Evolutionary conservation across 2,797 vertebrate genomes (phyloP), one percentile per base, ranked within the genome.

Genomic region (Artibeus jamaicensis): DNA sequence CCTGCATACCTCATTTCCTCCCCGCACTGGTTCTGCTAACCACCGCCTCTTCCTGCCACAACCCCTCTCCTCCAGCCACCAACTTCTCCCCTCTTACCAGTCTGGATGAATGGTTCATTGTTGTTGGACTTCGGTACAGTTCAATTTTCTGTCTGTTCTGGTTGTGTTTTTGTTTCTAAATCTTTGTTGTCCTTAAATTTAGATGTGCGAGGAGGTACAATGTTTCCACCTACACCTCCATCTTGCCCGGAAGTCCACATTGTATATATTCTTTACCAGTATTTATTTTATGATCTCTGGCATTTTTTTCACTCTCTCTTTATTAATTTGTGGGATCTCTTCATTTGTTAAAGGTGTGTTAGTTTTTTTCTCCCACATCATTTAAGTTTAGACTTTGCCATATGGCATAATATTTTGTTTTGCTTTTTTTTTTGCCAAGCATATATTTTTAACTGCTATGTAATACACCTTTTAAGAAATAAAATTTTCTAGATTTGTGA

Each of bases 301-400:
- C 53, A 85, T 74, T 76, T 84, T 62, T 55, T 55, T 24, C 53
- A 55, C 53, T 22, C 9, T 55, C 55, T 24, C 84, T 71, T 94
- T 82, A 86, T 57, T 70, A 85, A 71, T 32, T 59, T 68, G 22
- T 37, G 39, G 14, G 32, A 39, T 39, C 24, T 71, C 21, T 65
- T 83, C 42, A 84, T 79, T 93, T 68, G 26, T 65, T 91, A 91
- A 77, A 95, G 42, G 82, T n/a, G n/a, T 15, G 32, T 85, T 79
- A 77, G 39, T 65, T 71, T 82, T 82, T 94, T 92, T 76, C n/a
- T 65, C n/a, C 6, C 42, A 87, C 37, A 50, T 67, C 26, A 46
- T 39, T 68, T 89, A 91, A n/a, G 6, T 59, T 92, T 83, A 83
- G 22, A 70, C 12, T 34, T 34, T 83, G 32, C 29, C 37, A 71